Evolutionary conservation across 2,113 vertebrate genomes (phyloP).

Genomic region (Panthera leo): DNA sequence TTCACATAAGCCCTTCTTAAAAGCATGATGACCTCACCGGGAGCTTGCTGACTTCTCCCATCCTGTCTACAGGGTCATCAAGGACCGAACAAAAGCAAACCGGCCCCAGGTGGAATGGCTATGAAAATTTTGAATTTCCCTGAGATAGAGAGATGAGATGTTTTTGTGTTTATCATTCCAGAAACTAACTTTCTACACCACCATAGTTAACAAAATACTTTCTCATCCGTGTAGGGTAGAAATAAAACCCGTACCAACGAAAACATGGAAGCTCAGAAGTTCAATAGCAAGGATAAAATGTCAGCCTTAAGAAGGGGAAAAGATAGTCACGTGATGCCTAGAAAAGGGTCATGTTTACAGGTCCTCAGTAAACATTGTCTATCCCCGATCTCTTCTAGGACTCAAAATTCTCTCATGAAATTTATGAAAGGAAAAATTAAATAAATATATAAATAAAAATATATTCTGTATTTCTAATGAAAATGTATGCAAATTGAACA

Average conservation of each 20-base stretch:
- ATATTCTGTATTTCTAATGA: neutral
- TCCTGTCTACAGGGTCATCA: neutral
- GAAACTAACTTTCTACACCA: neutral
- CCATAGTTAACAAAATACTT: neutral
- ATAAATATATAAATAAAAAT: neutral
- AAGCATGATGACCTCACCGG: neutral
- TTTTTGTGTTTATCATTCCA: neutral
- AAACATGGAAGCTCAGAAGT: neutral
- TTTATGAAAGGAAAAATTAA: neutral
- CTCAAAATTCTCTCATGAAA: neutral
- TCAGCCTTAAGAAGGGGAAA: neutral
- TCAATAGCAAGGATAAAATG: neutral
- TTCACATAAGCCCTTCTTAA: slow-evolving; percentile 14
- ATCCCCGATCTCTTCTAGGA: neutral
- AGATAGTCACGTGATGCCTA: neutral
- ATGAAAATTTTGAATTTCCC: neutral
- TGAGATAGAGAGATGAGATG: neutral
- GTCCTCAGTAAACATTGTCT: neutral
- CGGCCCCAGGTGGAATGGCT: neutral
- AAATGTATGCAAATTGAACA: neutral
- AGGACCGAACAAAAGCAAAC: neutral
- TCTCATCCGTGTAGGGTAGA: neutral
- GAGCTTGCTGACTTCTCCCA: neutral
- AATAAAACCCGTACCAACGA: neutral
- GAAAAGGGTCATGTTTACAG: neutral